Evolutionary conservation across 2,888 invertebrate species (phyloP), one percentile per base, ranked within the genome.

Genomic region (Schrankia costaestrigalis): DNA sequence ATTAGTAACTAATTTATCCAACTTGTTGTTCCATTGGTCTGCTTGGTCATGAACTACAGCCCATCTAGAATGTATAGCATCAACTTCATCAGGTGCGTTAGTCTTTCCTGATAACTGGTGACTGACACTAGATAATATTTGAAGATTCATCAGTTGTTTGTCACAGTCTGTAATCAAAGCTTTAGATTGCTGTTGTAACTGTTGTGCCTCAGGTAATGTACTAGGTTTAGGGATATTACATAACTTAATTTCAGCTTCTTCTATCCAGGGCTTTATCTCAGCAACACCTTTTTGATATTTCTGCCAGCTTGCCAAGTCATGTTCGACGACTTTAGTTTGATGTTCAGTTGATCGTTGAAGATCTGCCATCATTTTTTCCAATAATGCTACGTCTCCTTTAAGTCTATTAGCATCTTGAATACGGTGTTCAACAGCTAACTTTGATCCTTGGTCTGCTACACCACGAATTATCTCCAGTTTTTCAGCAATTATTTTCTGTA

Each of bases 221-320:
- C 91, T 81, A 10, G 97, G 96, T 74, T 95, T 96, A 3, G 93
- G 90, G 5, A 92, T 91, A 42, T 89, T 90, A 10, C 92, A 90
- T 13, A 95, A 90, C 80, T 93, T 94, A n/a, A 92, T 79, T 83
- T 97, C 97, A 10, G 95, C 94, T 68, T 94, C 91, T 71, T 96
- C 95, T 35, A 98, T 91, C 94, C 97, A 96, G 0, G 97, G 96
- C 69, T 94, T 93, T 30, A 97, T 91, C 72, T 94, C 92, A 40
- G 93, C 90, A 15, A 96, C 89, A 34, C 92, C 93, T 25, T 91
- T 90, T 77, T 96, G 95, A 75, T 96, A 96, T 58, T 92, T 91
- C 65, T 95, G 93, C 95, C 96, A 97, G 48, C 94, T 94, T 19
- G 92, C 91, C 26, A 97, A 85, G 68, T 97, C 96, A 59, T 93